Conservation (phyloP, 2,888 invertebrate genomes). For the Cataglyphis altisquamis region DNA sequence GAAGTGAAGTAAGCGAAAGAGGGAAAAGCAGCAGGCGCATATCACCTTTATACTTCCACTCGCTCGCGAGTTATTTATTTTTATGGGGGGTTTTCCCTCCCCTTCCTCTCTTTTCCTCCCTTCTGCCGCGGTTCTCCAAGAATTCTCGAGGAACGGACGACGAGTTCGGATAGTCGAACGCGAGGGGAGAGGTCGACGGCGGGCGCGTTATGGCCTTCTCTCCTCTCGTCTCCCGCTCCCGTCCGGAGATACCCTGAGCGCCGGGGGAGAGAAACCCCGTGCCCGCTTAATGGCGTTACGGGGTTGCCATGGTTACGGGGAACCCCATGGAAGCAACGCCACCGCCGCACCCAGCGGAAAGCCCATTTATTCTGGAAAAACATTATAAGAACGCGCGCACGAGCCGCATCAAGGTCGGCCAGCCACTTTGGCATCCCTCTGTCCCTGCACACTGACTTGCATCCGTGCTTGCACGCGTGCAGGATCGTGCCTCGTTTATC, state of each 20-base stretch:
- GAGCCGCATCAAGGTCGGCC: conserved; percentile 47
- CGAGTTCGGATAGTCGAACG: conserved; percentile 41
- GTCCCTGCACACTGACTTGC: conserved; percentile 3
- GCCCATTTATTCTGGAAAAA: conserved; percentile 86
- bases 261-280: conserved; percentile 76
- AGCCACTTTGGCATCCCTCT: conserved; percentile 57
- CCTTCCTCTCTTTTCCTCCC: conserved; percentile 22
- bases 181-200: conserved; percentile 7
- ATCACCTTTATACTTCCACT: conserved; percentile 78
- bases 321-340: conserved; percentile 83
- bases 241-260: conserved; percentile 65
- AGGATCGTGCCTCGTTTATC: background rate
- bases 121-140: conserved; percentile 64
- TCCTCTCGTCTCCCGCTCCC: conserved; percentile 62
- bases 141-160: conserved; percentile 58
- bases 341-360: conserved; percentile 81
- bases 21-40: conserved; percentile 65
- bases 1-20: background rate
- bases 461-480: conserved; percentile 4
- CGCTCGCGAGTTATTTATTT: conserved; percentile 83
- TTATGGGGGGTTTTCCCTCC: conserved; percentile 80
- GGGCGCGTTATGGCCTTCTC: conserved; percentile 53
- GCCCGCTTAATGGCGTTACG: conserved; percentile 85
- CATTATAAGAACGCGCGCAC: conserved; percentile 83
- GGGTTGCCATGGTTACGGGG: conserved; percentile 84